Percentiles rank a stretch among this genome's conserved stretches.
These are phyloP conservation scores for Muscidifurax raptorellus DNA, from an alignment of 1,140 invertebrate species.

Conservation along the genomic window DNA sequence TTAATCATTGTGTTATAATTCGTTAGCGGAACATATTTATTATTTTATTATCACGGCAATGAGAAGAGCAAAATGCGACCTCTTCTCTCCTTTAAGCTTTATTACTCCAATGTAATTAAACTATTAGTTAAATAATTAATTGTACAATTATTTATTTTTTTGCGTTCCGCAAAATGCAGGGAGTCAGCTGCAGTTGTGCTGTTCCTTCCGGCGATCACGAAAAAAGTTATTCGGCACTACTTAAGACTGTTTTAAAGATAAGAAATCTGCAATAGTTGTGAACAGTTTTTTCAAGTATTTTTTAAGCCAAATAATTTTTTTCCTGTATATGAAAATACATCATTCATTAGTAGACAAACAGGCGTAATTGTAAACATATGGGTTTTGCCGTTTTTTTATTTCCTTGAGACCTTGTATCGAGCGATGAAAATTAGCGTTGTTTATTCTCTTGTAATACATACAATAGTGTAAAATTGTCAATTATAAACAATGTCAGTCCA, in stretches of 20 bases:
- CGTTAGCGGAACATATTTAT: conserved; percentile 66
- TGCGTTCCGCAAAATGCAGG: conserved; percentile 40
- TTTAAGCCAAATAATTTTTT: conserved; percentile 56
- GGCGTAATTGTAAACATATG: conserved; percentile 44
- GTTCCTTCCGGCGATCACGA: conserved; percentile 49
- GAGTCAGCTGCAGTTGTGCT: conserved; percentile 49
- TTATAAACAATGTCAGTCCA: conserved; percentile 43
- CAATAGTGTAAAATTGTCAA: conserved; percentile 49
- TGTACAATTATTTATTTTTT: conserved; percentile 60
- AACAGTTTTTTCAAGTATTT: conserved; percentile 55
- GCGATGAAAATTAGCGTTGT: conserved; percentile 6
- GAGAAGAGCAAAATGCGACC: conserved; percentile 29
- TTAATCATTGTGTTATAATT: conserved; percentile 69
- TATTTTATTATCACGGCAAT: conserved; percentile 61
- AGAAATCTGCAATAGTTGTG: conserved; percentile 42
- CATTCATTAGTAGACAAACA: conserved; percentile 47
- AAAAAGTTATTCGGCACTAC: conserved; percentile 55
- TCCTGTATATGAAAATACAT: conserved; percentile 45
- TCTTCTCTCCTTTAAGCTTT: conserved; percentile 48
- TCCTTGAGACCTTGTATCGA: not conserved
- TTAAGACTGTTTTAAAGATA: conserved; percentile 52
- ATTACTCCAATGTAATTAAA: conserved; percentile 54
- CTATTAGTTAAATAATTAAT: conserved; percentile 54
- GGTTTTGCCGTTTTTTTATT: conserved; percentile 33
- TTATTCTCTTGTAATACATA: conserved; percentile 31